Percentiles rank a stretch among this genome's conserved stretches.
Evolutionary conservation across 1,140 invertebrate genomes (phyloP).

Genomic region (Eupeodes corollae): DNA sequence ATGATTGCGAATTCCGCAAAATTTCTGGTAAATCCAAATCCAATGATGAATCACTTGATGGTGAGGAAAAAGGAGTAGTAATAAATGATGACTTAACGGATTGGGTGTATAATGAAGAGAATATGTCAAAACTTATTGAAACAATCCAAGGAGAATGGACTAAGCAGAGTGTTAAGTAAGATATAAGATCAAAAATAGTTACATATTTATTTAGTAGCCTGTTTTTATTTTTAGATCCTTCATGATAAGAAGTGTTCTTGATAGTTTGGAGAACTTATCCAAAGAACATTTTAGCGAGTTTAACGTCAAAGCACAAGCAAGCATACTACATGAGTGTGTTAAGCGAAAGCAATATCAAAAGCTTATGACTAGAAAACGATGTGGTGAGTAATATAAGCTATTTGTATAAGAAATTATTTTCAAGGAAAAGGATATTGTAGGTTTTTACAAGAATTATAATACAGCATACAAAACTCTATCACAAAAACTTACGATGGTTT

Average conservation of each 20-base stretch:
- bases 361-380: constrained; percentile 59
- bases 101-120: constrained; percentile 56
- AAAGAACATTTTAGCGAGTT: constrained; percentile 12
- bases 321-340: constrained; percentile 55
- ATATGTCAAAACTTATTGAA: constrained; percentile 47
- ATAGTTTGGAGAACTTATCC: constrained; percentile 42
- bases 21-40: constrained; percentile 60
- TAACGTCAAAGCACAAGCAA: constrained; percentile 38
- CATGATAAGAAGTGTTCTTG: constrained; percentile 61
- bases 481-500: no score
- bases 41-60: background rate
- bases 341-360: constrained; percentile 58
- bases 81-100: constrained; percentile 27
- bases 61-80: constrained; percentile 25
- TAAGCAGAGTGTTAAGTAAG: constrained; percentile 58
- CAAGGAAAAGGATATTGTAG: no score
- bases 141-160: constrained; percentile 67
- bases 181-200: background rate
- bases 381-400: constrained; percentile 49
- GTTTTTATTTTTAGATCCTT: constrained; percentile 42
- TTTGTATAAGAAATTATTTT: no score
- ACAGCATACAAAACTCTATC: no score
- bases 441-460: no score
- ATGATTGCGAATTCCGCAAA: constrained; percentile 71
- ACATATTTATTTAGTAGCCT: background rate